These are phyloP conservation scores for Hemiscyllium ocellatum DNA, from an alignment of 2,113 vertebrate species.

Conservation along the genomic window DNA sequence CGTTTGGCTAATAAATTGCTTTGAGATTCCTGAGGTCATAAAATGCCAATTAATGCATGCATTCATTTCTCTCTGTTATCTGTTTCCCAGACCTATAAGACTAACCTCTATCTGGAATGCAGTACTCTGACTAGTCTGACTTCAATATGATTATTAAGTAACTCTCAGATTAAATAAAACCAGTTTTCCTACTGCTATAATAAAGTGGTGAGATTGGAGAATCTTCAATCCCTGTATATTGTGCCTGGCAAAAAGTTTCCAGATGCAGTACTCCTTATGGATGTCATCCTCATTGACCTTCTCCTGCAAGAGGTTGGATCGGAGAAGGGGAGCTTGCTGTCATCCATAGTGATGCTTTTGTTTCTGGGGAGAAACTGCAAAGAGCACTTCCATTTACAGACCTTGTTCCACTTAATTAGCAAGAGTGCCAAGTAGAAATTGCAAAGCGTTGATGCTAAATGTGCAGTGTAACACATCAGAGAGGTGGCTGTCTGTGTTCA, in stretches of 20 bases:
- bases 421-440: background rate
- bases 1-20: background rate
- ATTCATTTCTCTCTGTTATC: background rate
- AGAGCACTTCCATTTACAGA: conserved; percentile 9
- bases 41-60: background rate
- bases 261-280: background rate
- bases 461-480: background rate
- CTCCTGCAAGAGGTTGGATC: background rate
- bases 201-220: background rate
- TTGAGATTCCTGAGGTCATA: background rate
- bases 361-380: background rate
- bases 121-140: background rate
- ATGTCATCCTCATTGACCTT: background rate
- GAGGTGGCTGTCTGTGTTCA: background rate
- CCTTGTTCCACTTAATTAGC: background rate
- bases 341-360: background rate
- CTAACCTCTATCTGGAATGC: background rate
- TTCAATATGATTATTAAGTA: background rate
- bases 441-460: background rate
- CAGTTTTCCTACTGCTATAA: background rate
- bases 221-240: too few species aligned
- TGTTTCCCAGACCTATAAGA: background rate
- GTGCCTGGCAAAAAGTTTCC: background rate
- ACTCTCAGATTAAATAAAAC: background rate
- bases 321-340: background rate